Conservation (phyloP, 1,140 invertebrate genomes). For the Drosophila nebulosa region DNA sequence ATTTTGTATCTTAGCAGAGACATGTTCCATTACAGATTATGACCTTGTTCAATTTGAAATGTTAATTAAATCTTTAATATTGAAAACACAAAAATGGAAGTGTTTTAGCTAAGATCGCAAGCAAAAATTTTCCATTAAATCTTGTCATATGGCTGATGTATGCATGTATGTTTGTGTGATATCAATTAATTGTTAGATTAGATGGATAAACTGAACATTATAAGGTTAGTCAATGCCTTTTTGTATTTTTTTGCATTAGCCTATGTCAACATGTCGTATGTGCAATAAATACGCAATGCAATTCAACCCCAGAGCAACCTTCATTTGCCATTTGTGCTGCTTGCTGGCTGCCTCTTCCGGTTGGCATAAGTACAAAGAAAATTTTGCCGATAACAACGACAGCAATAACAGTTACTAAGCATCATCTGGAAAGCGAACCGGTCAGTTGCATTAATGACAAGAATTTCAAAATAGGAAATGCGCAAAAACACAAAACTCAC, state of each 20-base stretch:
- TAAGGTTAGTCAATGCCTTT: not conserved
- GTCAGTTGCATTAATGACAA: slow-evolving; percentile 54
- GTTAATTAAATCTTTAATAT: too few relatives aligned
- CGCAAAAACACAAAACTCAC: slow-evolving; percentile 24
- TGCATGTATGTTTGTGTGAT: not conserved
- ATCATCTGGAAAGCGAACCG: slow-evolving; percentile 15
- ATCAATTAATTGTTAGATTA: not conserved
- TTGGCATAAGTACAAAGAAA: slow-evolving; percentile 48
- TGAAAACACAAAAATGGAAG: too few relatives aligned
- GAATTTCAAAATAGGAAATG: slow-evolving; percentile 55
- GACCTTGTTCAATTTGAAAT: too few relatives aligned
- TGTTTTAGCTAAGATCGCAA: too few relatives aligned
- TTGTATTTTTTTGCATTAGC: not conserved
- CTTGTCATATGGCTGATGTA: not conserved
- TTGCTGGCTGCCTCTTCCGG: slow-evolving; percentile 40
- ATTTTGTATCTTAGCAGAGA: too few relatives aligned
- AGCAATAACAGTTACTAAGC: not conserved
- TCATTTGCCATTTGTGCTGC: slow-evolving; percentile 6
- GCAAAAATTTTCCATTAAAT: not conserved
- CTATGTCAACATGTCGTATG: slow-evolving; percentile 42
- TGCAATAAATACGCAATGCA: slow-evolving; percentile 48
- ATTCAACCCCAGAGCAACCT: slow-evolving; percentile 32
- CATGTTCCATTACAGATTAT: too few relatives aligned
- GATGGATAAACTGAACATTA: not conserved
- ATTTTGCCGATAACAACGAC: slow-evolving; percentile 28